Conservation (phyloP, 23 tunicate species). For the Ciona savignyi region DNA sequence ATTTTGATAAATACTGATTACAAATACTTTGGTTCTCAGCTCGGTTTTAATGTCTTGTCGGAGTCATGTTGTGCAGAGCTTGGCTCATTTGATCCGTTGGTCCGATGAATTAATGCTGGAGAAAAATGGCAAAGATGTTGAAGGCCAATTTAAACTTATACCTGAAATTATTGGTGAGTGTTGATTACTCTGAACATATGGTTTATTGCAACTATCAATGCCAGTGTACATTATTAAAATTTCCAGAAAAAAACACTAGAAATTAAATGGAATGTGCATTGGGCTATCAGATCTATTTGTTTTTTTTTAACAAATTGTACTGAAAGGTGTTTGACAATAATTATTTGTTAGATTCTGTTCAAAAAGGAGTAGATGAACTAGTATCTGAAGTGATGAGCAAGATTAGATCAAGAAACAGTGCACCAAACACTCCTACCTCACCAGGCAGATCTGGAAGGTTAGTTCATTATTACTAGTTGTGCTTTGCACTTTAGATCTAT, state of each 20-base stretch:
- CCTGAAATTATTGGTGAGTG: slow-evolving; percentile 24
- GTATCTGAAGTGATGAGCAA: slow-evolving; percentile 64
- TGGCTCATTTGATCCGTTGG: slow-evolving; percentile 81
- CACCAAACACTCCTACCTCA: slow-evolving; percentile 41
- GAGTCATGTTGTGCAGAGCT: slow-evolving; percentile 50
- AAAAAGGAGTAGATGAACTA: slow-evolving; percentile 67
- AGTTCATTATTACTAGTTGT: background rate
- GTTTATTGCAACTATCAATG: background rate
- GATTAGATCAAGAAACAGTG: slow-evolving; percentile 44
- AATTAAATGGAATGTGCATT: no score
- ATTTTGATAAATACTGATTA: no score
- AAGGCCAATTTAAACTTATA: background rate
- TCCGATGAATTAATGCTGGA: slow-evolving; percentile 53
- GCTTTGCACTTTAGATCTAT: background rate
- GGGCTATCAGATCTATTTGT: no score
- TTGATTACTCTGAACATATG: background rate
- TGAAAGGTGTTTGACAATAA: no score
- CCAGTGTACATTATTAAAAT: no score
- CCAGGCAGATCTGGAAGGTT: slow-evolving; percentile 37
- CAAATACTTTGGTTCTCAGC: no score
- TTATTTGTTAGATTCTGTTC: slow-evolving; percentile 66
- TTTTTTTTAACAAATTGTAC: no score
- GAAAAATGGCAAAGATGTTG: slow-evolving; percentile 2
- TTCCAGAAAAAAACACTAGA: no score
- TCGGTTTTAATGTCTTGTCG: slow-evolving; percentile 88